phyloP scores from a whole-genome alignment of 2,797 vertebrate genomes.

The Sitta carolinensis region DNA sequence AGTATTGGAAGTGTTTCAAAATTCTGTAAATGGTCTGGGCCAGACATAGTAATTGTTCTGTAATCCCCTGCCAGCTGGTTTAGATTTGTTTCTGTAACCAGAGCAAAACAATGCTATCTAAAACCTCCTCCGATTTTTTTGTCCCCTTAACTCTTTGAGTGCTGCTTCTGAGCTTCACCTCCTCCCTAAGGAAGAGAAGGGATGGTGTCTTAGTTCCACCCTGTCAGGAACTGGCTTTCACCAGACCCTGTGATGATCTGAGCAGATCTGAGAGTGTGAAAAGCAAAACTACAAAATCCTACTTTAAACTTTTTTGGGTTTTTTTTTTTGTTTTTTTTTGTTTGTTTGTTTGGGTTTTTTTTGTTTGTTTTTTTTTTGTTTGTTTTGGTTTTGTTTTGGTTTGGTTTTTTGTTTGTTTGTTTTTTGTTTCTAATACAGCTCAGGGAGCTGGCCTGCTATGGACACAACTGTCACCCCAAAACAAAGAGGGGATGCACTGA shows the following conservation, averaged over 20 bases:
- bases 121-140: neutral
- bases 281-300: neutral
- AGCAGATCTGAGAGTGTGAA: neutral
- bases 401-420: no score
- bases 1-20: neutral
- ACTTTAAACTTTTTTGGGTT: neutral
- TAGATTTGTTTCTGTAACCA: neutral
- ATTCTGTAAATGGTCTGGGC: neutral
- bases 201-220: neutral
- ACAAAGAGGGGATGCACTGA: neutral
- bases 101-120: neutral
- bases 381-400: no score
- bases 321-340: no score
- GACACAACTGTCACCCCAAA: neutral
- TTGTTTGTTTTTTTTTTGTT: no score
- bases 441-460: neutral
- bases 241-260: neutral
- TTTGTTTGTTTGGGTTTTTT: no score
- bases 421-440: neutral
- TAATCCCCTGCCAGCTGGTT: neutral
- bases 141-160: neutral
- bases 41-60: neutral
- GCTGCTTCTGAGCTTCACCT: neutral
- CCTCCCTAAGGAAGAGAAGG: neutral
- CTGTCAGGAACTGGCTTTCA: neutral